A percentile compares a stretch with the other conserved stretches of the same genome.
Conservation (phyloP, 2,113 vertebrate species). For the Poicephalus meyeri region DNA sequence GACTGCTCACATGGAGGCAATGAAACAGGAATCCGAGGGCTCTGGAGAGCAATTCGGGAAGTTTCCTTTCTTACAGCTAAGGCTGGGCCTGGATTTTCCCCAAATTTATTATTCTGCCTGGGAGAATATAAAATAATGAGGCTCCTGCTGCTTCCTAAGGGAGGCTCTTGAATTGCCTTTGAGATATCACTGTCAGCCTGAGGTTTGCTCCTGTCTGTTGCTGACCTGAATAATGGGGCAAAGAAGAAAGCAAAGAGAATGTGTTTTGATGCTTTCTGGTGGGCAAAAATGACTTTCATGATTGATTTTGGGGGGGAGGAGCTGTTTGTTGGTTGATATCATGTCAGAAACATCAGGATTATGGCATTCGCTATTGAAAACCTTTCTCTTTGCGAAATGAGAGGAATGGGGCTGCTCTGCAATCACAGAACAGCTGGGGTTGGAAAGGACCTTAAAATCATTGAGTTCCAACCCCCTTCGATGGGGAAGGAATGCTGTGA, state of each 20-base stretch:
- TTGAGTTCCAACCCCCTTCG: not conserved
- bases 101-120: conserved; percentile 46
- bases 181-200: conserved; percentile 14
- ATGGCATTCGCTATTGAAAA: not conserved
- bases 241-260: not conserved
- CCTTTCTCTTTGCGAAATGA: not conserved
- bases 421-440: not conserved
- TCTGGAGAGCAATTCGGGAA: conserved; percentile 38
- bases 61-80: conserved; percentile 30
- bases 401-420: not conserved
- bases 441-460: not conserved
- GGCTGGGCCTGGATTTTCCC: conserved; percentile 1
- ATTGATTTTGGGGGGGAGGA: accelerated
- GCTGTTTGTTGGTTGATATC: not conserved
- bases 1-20: not conserved
- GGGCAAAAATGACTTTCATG: not conserved
- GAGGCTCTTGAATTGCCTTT: conserved; percentile 26
- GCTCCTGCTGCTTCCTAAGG: conserved; percentile 6
- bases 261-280: not conserved
- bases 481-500: not conserved
- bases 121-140: conserved; percentile 59
- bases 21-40: conserved; percentile 18
- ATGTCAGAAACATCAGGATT: not conserved
- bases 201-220: not conserved
- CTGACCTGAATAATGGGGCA: not conserved